Evolutionary conservation across 2,888 invertebrate species (phyloP).

Genomic region (Hoplodrina blanda): DNA sequence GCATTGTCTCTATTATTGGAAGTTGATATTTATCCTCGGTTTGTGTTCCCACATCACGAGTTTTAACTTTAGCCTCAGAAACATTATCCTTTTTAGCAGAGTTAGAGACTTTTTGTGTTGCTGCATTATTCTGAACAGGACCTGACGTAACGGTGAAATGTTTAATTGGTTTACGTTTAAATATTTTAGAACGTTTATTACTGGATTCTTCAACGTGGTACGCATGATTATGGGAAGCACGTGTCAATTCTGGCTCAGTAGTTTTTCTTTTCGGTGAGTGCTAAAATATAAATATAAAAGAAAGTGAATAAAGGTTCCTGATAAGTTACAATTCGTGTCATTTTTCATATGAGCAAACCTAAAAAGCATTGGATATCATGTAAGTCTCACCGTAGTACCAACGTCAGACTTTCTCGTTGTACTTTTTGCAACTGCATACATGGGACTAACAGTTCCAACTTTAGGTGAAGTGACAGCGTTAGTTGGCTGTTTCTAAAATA

Average conservation of each 20-base stretch:
- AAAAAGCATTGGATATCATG: neutral
- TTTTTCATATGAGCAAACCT: neutral
- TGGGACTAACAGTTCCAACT: constrained; percentile 28
- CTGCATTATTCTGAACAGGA: constrained; percentile 6
- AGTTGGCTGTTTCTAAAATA: constrained; percentile 26
- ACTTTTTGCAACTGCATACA: constrained; percentile 26
- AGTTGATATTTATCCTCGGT: constrained; percentile 67
- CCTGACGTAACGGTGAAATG: constrained; percentile 25
- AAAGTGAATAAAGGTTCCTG: neutral
- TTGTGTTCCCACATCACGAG: constrained; percentile 68
- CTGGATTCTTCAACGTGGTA: constrained; percentile 18
- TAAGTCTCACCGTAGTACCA: constrained; percentile 22
- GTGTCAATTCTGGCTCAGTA: constrained; percentile 25
- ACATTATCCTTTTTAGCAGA: neutral
- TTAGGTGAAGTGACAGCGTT: constrained; percentile 2
- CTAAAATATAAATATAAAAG: constrained; percentile 23
- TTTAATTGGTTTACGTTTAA: constrained; percentile 37
- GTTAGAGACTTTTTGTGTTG: neutral
- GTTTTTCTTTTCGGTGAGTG: constrained; percentile 20
- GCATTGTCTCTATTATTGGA: constrained; percentile 67
- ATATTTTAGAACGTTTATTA: constrained; percentile 46
- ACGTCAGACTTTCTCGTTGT: constrained; percentile 1
- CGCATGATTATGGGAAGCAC: neutral
- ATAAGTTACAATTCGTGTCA: neutral
- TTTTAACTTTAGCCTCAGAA: constrained; percentile 33